These are phyloP conservation scores for Thyatira batis DNA, from an alignment of 2,888 invertebrate genomes.

Conservation along the genomic window DNA sequence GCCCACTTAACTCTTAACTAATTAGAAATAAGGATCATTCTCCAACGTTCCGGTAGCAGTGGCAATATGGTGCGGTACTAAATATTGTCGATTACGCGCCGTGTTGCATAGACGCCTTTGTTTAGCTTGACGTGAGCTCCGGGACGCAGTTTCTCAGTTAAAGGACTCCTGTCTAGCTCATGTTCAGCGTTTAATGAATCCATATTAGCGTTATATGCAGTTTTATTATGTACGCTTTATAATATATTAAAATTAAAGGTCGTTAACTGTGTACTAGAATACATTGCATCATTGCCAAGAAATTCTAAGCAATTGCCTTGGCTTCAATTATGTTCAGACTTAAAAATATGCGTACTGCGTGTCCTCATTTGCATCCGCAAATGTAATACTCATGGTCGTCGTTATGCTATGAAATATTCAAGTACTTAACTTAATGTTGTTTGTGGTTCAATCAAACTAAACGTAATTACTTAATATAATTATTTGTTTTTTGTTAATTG, in stretches of 20 bases:
- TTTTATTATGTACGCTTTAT: background rate
- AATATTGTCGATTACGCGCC: constrained; percentile 46
- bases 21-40: constrained; percentile 27
- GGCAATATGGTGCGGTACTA: constrained; percentile 18
- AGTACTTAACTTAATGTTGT: background rate
- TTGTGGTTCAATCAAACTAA: background rate
- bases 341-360: background rate
- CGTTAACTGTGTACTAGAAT: background rate
- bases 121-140: constrained; percentile 38
- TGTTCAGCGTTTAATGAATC: background rate
- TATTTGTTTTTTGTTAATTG: no score
- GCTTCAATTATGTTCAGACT: background rate
- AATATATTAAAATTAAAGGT: background rate
- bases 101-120: constrained; percentile 45
- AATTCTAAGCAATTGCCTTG: constrained; percentile 1
- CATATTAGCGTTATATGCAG: background rate
- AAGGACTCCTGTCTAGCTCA: background rate
- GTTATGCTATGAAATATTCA: background rate
- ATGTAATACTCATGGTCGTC: background rate
- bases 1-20: constrained; percentile 16
- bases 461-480: background rate
- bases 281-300: constrained; percentile 6
- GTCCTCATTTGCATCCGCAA: background rate
- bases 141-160: constrained; percentile 8
- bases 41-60: constrained; percentile 9